Evolutionary conservation across 2,888 invertebrate genomes (phyloP).

Genomic region (Drosophila macrospina): DNA sequence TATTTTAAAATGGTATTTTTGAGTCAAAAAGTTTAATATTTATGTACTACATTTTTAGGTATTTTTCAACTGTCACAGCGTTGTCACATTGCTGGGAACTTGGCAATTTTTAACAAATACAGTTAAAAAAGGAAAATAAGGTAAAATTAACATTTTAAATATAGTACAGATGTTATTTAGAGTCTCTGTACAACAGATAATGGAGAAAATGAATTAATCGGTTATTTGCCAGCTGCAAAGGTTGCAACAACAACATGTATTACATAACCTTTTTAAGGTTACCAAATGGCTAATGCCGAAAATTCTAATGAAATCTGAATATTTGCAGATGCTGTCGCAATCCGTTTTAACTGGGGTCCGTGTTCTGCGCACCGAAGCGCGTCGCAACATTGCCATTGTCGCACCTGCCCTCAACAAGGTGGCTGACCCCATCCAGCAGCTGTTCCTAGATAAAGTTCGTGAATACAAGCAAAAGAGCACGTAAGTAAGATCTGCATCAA

Average conservation of each 20-base stretch:
- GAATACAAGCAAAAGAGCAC: constrained; percentile 95
- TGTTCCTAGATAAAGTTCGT: constrained; percentile 95
- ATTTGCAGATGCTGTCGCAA: constrained; percentile 87
- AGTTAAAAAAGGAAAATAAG: constrained; percentile 53
- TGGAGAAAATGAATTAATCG: neutral
- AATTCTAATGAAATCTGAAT: constrained; percentile 5
- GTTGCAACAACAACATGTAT: constrained; percentile 41
- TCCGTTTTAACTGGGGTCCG: constrained; percentile 86
- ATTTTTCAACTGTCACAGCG: constrained; percentile 14
- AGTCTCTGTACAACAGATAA: neutral
- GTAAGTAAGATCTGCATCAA: constrained; percentile 87
- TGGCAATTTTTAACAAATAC: constrained; percentile 49
- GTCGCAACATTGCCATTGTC: constrained; percentile 90
- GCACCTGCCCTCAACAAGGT: constrained; percentile 90
- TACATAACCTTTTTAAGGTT: constrained; percentile 83
- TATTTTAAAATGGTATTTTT: constrained; percentile 3
- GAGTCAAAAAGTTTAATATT: neutral
- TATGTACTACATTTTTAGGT: constrained; percentile 6
- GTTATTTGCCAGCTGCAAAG: neutral
- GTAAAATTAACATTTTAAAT: constrained; percentile 35
- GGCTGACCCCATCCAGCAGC: constrained; percentile 95
- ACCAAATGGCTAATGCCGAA: constrained; percentile 37
- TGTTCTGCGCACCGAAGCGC: constrained; percentile 86
- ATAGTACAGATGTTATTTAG: neutral
- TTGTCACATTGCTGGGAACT: constrained; percentile 36